These are phyloP conservation scores for Oenanthe oenanthe DNA, from an alignment of 2,113 vertebrate species.

Conservation along the genomic window DNA sequence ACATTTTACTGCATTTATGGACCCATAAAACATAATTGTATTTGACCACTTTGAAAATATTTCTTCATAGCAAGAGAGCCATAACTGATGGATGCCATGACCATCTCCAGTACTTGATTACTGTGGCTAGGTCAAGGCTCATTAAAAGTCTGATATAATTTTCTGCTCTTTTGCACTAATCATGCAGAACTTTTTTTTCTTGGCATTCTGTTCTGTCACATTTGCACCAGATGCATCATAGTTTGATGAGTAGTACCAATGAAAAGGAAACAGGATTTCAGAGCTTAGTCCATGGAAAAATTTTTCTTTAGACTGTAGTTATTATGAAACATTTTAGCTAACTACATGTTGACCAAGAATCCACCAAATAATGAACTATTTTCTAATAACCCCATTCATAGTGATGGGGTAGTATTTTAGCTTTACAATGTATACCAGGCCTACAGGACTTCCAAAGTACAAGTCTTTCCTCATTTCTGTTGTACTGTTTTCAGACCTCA, in stretches of 20 bases:
- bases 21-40: neutral
- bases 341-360: neutral
- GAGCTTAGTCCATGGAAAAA: neutral
- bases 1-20: neutral
- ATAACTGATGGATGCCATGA: neutral
- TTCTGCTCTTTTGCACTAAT: conserved; percentile 8
- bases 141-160: conserved; percentile 23
- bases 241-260: neutral
- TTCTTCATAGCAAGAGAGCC: neutral
- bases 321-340: neutral
- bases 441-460: neutral
- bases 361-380: neutral
- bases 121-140: neutral
- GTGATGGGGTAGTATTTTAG: neutral
- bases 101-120: neutral
- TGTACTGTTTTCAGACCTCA: neutral
- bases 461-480: neutral
- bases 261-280: neutral
- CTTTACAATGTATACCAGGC: neutral
- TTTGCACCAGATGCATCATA: neutral
- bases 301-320: neutral
- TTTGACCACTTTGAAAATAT: conserved; percentile 18
- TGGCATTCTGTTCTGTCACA: neutral
- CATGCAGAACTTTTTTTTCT: neutral
- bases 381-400: neutral